These are phyloP conservation scores for Dascillus cervinus DNA, from an alignment of 2,888 invertebrate genomes.

Conservation along the genomic window DNA sequence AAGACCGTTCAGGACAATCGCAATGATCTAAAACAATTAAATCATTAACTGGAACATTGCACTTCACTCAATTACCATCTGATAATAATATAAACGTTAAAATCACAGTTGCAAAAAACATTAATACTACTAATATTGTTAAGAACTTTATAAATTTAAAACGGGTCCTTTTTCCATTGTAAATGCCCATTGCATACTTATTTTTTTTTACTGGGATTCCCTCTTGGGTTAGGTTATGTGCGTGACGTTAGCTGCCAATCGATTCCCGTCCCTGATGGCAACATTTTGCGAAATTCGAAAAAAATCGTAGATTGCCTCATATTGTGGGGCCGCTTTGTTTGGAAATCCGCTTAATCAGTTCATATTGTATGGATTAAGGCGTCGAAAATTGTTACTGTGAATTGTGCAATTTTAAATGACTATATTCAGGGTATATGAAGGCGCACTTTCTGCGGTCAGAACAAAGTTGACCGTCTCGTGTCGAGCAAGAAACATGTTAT, in stretches of 20 bases:
- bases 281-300: too few relatives aligned
- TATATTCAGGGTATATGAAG: conserved; percentile 10
- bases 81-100: conserved; percentile 34
- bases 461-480: conserved; percentile 32
- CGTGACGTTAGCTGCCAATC: too few relatives aligned
- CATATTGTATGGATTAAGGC: too few relatives aligned
- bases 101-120: conserved; percentile 24
- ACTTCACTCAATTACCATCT: too few relatives aligned
- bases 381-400: conserved; percentile 7
- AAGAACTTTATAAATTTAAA: conserved; percentile 19
- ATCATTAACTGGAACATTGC: conserved; percentile 3
- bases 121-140: conserved; percentile 20
- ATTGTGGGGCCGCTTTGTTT: too few relatives aligned
- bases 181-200: conserved; percentile 13
- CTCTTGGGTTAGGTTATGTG: too few relatives aligned
- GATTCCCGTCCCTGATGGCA: too few relatives aligned
- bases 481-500: conserved; percentile 58
- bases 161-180: conserved; percentile 13
- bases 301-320: too few relatives aligned
- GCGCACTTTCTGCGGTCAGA: conserved; percentile 16
- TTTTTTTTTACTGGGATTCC: too few relatives aligned
- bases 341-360: too few relatives aligned
- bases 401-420: conserved; percentile 12
- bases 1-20: conserved; percentile 25
- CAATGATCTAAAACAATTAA: conserved; percentile 30